These are phyloP conservation scores for Chamaea fasciata DNA, from an alignment of 2,113 vertebrate species.

Conservation along the genomic window DNA sequence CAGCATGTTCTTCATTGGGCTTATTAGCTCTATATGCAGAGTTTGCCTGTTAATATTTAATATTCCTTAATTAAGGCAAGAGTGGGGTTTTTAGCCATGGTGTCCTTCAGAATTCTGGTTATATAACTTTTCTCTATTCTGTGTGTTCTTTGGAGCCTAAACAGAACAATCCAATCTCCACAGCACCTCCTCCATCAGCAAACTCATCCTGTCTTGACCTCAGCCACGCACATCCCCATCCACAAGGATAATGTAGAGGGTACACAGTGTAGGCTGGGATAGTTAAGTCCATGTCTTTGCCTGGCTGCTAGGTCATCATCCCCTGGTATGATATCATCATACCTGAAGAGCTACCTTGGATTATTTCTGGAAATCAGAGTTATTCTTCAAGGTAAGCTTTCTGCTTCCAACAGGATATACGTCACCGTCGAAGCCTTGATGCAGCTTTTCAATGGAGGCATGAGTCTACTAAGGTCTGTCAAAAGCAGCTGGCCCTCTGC, in stretches of 20 bases:
- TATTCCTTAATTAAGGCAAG: not conserved
- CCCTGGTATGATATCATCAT: not conserved
- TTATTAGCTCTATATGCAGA: not conserved
- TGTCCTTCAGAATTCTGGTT: not conserved
- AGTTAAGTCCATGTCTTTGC: not conserved
- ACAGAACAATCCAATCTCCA: not conserved
- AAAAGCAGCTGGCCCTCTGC: not conserved
- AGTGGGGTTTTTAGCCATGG: not conserved
- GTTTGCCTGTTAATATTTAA: not conserved
- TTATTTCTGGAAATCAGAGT: not conserved
- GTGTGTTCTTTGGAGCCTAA: not conserved
- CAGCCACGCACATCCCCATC: not conserved
- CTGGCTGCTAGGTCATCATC: not conserved
- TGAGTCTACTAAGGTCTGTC: not conserved
- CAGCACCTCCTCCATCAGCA: not conserved
- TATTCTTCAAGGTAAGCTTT: not conserved
- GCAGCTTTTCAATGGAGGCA: not conserved
- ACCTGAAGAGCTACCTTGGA: not conserved
- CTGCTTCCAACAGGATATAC: not conserved
- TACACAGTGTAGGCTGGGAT: not conserved
- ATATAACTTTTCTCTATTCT: not conserved
- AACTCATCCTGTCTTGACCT: not conserved
- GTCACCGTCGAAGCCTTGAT: fast-evolving
- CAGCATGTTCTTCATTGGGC: not conserved
- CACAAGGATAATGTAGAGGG: fast-evolving